Conservation (phyloP, 2,113 vertebrate genomes). For the Lontra canadensis region DNA sequence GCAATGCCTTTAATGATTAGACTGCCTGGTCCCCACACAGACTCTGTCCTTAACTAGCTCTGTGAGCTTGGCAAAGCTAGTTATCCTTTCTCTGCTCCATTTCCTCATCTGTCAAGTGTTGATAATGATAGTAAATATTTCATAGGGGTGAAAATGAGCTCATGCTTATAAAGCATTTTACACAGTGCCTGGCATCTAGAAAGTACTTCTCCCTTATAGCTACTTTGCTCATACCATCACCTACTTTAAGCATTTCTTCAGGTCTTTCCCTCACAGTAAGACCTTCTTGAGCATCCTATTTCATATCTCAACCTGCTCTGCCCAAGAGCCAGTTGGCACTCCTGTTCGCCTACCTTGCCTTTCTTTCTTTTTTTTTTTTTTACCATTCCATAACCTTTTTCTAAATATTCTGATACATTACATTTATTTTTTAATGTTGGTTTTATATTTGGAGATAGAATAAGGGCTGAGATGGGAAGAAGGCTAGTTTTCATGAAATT, state of each 20-base stretch:
- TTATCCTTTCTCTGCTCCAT: neutral
- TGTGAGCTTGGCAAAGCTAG: neutral
- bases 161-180: neutral
- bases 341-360: neutral
- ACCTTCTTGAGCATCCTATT: neutral
- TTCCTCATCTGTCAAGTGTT: neutral
- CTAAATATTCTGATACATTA: neutral
- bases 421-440: neutral
- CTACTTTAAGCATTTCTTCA: neutral
- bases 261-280: neutral
- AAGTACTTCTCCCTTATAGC: neutral
- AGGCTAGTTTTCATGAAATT: neutral
- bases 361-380: neutral
- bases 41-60: neutral
- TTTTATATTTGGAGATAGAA: neutral
- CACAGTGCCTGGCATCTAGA: neutral
- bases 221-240: neutral
- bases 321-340: neutral
- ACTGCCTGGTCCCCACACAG: neutral
- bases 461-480: neutral
- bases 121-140: neutral
- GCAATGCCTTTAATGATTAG: neutral
- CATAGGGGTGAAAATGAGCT: neutral
- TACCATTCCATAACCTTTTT: neutral
- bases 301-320: neutral